Evolutionary conservation across 2,113 vertebrate genomes (phyloP).

Genomic region (Chaetodon auriga): DNA sequence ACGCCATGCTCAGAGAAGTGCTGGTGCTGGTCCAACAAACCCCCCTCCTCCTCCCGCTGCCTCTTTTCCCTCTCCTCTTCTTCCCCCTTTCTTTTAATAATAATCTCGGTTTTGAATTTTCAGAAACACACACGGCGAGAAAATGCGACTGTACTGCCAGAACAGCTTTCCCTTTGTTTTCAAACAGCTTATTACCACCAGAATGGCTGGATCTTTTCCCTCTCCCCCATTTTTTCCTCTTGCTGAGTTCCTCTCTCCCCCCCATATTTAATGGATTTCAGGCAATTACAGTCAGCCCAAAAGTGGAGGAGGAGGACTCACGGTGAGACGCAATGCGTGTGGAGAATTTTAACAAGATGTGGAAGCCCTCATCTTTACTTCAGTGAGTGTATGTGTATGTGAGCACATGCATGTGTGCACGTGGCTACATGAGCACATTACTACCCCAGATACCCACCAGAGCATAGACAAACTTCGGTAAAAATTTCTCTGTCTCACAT

Average conservation of each 20-base stretch:
- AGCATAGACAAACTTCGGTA: slow-evolving; percentile 16
- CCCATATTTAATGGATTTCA: slow-evolving; percentile 81
- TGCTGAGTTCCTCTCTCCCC: slow-evolving; percentile 44
- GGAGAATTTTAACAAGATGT: slow-evolving; percentile 83
- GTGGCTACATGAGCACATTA: slow-evolving; percentile 47
- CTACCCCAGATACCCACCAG: slow-evolving; percentile 33
- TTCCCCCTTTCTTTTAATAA: slow-evolving; percentile 66
- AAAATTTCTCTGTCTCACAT: slow-evolving; percentile 60
- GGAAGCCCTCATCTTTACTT: slow-evolving; percentile 73
- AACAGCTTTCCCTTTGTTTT: slow-evolving; percentile 78
- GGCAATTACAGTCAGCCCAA: slow-evolving; percentile 77
- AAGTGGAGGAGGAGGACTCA: slow-evolving; percentile 67
- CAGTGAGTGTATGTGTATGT: slow-evolving; percentile 23
- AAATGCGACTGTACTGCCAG: slow-evolving; percentile 63
- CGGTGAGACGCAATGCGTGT: slow-evolving; percentile 54
- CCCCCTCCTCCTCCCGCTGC: neutral
- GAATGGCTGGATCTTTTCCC: slow-evolving; percentile 64
- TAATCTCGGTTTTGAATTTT: slow-evolving; percentile 76
- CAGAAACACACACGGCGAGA: slow-evolving; percentile 64
- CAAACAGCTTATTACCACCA: slow-evolving; percentile 77
- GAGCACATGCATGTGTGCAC: slow-evolving; percentile 12
- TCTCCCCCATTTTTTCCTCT: slow-evolving; percentile 56
- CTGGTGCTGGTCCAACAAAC: slow-evolving; percentile 75
- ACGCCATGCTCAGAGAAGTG: slow-evolving; percentile 68
- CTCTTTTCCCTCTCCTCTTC: neutral